A percentile compares a stretch with the other conserved stretches of the same genome.
These are phyloP conservation scores for Protobothrops mucrosquamatus DNA, from an alignment of 2,113 vertebrate species.

Conservation along the genomic window DNA sequence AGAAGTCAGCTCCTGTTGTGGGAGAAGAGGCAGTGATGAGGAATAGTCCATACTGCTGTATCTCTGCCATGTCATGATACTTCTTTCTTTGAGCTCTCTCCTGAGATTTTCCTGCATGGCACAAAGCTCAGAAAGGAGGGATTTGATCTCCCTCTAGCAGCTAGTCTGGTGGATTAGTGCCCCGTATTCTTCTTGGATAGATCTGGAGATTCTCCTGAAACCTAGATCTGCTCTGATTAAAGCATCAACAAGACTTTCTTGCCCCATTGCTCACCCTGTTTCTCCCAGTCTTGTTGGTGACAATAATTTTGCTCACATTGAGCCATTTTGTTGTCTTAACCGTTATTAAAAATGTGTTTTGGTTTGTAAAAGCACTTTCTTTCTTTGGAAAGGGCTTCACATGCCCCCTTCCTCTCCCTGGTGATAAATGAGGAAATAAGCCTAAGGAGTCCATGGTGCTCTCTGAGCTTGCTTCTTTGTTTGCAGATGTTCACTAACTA, in stretches of 20 bases:
- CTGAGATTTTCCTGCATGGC: background rate
- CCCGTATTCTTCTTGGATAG: background rate
- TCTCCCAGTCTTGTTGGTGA: background rate
- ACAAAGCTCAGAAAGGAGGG: background rate
- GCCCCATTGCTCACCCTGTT: background rate
- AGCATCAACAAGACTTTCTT: no score
- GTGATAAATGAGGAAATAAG: background rate
- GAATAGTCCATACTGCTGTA: background rate
- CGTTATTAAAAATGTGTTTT: slow-evolving; percentile 19
- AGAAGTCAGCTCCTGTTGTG: background rate
- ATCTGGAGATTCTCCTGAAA: background rate
- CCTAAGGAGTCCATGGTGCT: background rate
- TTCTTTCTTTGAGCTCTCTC: background rate
- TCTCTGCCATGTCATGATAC: background rate
- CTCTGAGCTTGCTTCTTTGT: background rate
- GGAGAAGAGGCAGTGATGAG: background rate
- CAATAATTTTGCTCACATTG: slow-evolving; percentile 23
- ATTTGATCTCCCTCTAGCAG: background rate
- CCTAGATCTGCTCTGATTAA: background rate
- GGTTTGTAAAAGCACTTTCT: background rate
- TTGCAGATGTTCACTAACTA: background rate
- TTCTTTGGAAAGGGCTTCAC: background rate
- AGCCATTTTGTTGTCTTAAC: slow-evolving; percentile 6
- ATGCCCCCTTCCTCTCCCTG: background rate
- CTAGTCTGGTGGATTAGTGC: background rate